Evolutionary conservation across 2,888 invertebrate genomes (phyloP).

Genomic region (Mimachlamys varia): DNA sequence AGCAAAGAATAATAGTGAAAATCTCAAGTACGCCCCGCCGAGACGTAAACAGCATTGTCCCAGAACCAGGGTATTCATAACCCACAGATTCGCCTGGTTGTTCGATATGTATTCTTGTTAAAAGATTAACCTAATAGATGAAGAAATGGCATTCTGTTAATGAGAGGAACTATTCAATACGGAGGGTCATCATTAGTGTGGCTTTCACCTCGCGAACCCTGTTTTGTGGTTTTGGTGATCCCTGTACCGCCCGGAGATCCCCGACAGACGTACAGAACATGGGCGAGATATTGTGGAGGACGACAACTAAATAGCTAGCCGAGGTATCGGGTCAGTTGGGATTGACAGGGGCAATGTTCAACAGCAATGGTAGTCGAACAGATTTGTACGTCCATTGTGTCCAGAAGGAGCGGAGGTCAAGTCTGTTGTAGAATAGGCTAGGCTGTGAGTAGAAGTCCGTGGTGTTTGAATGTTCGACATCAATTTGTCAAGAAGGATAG

Average conservation of each 20-base stretch:
- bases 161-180: constrained; percentile 25
- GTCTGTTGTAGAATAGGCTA: neutral
- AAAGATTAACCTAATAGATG: constrained; percentile 51
- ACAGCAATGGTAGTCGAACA: neutral
- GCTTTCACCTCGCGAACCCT: neutral
- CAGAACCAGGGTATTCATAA: neutral
- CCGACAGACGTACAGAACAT: constrained; percentile 10
- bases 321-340: neutral
- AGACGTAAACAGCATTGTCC: constrained; percentile 1
- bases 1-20: neutral
- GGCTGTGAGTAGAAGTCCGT: neutral
- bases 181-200: constrained; percentile 1
- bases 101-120: constrained; percentile 43
- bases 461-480: neutral
- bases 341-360: neutral
- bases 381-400: constrained; percentile 1
- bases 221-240: neutral
- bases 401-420: neutral
- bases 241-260: neutral
- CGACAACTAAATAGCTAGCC: neutral
- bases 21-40: constrained; percentile 3
- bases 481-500: neutral
- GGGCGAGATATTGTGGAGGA: neutral
- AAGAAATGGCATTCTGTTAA: constrained; percentile 51
- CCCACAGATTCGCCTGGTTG: neutral